phyloP scores from a whole-genome alignment of 2,888 invertebrate genomes.

The Tachina fera region DNA sequence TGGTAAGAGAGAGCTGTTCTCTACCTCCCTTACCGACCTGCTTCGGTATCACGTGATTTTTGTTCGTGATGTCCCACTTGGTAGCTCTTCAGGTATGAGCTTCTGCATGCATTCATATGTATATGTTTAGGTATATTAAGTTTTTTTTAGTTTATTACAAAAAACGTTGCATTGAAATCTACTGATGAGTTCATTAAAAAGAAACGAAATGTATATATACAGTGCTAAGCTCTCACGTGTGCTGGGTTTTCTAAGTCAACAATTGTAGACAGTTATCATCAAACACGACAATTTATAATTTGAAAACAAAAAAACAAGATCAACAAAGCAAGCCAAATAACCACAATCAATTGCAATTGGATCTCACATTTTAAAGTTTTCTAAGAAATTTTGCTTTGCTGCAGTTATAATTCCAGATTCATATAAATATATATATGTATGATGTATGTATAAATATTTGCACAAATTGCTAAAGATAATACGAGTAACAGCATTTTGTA shows the following conservation, averaged over 20 bases:
- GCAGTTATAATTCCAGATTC: neutral
- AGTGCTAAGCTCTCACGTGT: neutral
- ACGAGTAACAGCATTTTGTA: constrained; percentile 45
- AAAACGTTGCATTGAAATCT: too few relatives aligned
- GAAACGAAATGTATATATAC: too few relatives aligned
- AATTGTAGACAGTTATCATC: constrained; percentile 63
- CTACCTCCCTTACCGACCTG: too few relatives aligned
- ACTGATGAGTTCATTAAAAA: too few relatives aligned
- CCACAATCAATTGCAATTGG: constrained; percentile 60
- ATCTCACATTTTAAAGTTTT: constrained; percentile 58
- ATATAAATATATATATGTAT: neutral
- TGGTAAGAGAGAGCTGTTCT: too few relatives aligned
- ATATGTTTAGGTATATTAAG: too few relatives aligned
- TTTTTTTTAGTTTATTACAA: too few relatives aligned
- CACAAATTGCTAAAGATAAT: constrained; percentile 20
- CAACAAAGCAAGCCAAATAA: neutral
- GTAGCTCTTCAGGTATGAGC: too few relatives aligned
- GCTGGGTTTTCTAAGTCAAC: constrained; percentile 6
- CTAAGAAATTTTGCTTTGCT: constrained; percentile 46
- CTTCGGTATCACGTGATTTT: too few relatives aligned
- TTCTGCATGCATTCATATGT: too few relatives aligned
- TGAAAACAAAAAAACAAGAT: constrained; percentile 3
- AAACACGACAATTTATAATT: constrained; percentile 68
- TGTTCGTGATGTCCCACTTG: too few relatives aligned
- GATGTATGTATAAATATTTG: too few relatives aligned